These are phyloP conservation scores for Tachina lurida DNA, from an alignment of 2,888 invertebrate species.

Conservation along the genomic window DNA sequence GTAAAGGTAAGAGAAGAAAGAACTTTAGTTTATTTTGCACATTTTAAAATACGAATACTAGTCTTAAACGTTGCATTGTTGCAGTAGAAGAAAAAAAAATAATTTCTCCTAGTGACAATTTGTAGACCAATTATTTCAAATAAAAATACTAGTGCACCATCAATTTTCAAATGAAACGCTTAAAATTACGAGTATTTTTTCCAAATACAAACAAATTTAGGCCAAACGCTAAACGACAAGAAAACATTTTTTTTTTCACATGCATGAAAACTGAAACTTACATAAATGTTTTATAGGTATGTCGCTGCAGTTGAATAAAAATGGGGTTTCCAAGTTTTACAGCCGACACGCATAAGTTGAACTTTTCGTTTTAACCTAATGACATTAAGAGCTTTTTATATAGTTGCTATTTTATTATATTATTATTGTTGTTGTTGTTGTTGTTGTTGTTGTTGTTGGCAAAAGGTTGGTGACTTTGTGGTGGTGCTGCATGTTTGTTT, in stretches of 20 bases:
- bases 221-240: conserved; percentile 40
- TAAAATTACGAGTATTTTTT: conserved; percentile 21
- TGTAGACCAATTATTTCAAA: conserved; percentile 81
- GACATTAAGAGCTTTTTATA: conserved; percentile 45
- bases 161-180: conserved; percentile 31
- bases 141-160: conserved; percentile 49
- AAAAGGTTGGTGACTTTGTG: conserved; percentile 35
- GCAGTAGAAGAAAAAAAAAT: not conserved
- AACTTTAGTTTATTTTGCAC: conserved; percentile 41
- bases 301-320: not conserved
- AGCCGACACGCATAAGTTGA: conserved; percentile 60
- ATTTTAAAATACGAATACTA: conserved; percentile 1
- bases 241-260: conserved; percentile 10
- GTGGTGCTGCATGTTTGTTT: conserved; percentile 32
- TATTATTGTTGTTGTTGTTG: not conserved
- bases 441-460: not conserved
- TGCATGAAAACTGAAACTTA: conserved; percentile 23
- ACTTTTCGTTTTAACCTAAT: conserved; percentile 54
- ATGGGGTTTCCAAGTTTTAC: conserved; percentile 19
- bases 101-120: conserved; percentile 77
- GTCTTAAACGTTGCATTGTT: conserved; percentile 54
- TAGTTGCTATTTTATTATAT: conserved; percentile 32
- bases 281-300: not conserved
- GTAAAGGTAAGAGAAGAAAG: conserved; percentile 14
- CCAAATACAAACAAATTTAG: conserved; percentile 48